Percentiles rank a stretch among this genome's conserved stretches.
These are phyloP conservation scores for Microctonus aethiopoides DNA, from an alignment of 2,888 invertebrate species.

Conservation along the genomic window DNA sequence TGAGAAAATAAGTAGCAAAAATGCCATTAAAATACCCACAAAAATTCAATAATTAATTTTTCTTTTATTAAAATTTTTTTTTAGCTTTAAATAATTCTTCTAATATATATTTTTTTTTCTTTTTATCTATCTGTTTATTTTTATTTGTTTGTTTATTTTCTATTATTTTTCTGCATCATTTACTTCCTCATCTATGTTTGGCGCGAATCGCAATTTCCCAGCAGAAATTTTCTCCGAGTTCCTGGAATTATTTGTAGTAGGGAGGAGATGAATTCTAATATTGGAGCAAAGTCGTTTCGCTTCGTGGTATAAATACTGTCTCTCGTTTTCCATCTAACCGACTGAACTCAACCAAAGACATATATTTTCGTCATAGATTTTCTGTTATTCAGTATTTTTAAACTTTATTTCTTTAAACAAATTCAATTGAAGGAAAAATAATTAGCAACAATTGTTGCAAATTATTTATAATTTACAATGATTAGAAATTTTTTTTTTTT, in stretches of 20 bases:
- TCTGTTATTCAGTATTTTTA: too few species aligned
- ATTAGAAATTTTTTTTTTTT: too few species aligned
- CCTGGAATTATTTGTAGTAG: slow-evolving; percentile 6
- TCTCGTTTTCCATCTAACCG: slow-evolving; percentile 1
- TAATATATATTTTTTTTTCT: neutral
- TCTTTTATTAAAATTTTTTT: too few species aligned
- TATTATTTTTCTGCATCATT: neutral
- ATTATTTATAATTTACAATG: too few species aligned
- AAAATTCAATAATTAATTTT: too few species aligned
- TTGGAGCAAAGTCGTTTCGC: slow-evolving; percentile 18
- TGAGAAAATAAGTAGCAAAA: too few species aligned
- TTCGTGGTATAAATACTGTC: slow-evolving; percentile 18
- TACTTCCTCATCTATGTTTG: neutral
- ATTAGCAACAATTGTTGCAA: too few species aligned
- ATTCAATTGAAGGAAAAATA: too few species aligned
- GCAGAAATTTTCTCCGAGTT: slow-evolving; percentile 15
- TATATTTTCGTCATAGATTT: slow-evolving; percentile 3
- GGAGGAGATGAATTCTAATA: slow-evolving; percentile 20
- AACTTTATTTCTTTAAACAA: too few species aligned
- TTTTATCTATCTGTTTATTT: neutral
- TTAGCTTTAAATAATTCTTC: neutral
- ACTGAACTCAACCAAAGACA: slow-evolving; percentile 3
- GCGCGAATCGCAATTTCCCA: slow-evolving; percentile 3
- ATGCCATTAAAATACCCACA: too few species aligned
- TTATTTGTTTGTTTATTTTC: neutral